Evolutionary conservation across 2,888 invertebrate species (phyloP).

Genomic region (Diplolepis rosae): DNA sequence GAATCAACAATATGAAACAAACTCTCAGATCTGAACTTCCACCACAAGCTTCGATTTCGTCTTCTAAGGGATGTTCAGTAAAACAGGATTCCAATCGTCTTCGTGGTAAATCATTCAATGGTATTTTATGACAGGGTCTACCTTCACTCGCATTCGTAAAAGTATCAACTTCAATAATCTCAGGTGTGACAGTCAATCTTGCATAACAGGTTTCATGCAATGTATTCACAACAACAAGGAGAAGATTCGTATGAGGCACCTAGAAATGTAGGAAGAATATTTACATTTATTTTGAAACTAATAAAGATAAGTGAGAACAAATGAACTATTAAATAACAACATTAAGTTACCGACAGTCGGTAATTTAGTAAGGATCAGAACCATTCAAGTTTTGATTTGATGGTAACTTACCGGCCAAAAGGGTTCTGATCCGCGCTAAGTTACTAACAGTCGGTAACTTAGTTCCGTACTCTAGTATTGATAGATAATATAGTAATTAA

Average conservation of each 20-base stretch:
- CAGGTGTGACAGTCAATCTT: conserved; percentile 75
- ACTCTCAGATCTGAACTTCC: conserved; percentile 32
- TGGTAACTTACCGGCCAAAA: too few species aligned
- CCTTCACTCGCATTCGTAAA: conserved; percentile 71
- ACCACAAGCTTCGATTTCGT: conserved; percentile 74
- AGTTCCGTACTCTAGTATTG: background rate
- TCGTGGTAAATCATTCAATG: conserved; percentile 81
- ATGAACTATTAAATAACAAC: background rate
- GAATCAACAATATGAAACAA: conserved; percentile 43
- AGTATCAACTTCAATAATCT: conserved; percentile 73
- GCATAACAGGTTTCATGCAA: conserved; percentile 74
- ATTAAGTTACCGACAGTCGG: background rate
- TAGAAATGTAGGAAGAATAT: conserved; percentile 45
- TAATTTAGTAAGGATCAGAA: too few species aligned
- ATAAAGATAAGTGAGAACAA: background rate
- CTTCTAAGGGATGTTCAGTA: conserved; percentile 82
- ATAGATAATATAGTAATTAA: background rate
- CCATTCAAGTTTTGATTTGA: too few species aligned
- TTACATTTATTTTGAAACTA: background rate
- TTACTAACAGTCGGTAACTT: background rate
- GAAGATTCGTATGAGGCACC: conserved; percentile 84
- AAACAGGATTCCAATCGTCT: conserved; percentile 84
- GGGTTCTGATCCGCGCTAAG: too few species aligned
- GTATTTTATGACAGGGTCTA: conserved; percentile 84
- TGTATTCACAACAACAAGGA: conserved; percentile 83